phyloP scores from a whole-genome alignment of 2,888 invertebrate genomes.

The Dynastes maya region DNA sequence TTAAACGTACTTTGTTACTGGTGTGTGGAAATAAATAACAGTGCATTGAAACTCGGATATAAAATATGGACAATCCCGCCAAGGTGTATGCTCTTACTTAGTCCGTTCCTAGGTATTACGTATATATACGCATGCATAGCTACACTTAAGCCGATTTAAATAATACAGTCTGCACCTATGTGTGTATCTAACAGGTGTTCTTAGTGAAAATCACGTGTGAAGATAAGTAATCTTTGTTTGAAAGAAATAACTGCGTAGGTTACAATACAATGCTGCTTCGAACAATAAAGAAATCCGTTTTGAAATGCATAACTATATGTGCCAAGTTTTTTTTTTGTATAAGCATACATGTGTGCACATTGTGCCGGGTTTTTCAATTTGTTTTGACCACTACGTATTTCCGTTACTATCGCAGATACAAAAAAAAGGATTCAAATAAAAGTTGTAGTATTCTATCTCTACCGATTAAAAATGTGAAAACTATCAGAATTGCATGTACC shows the following conservation, averaged over 20 bases:
- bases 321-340: slow-evolving; percentile 17
- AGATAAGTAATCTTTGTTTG: slow-evolving; percentile 45
- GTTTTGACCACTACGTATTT: no score
- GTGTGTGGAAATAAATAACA: slow-evolving; percentile 29
- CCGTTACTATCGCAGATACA: no score
- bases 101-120: slow-evolving; percentile 14
- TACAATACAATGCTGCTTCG: slow-evolving; percentile 43
- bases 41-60: slow-evolving; percentile 27
- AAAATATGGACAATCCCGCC: slow-evolving; percentile 30
- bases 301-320: slow-evolving; percentile 29
- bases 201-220: slow-evolving; percentile 43
- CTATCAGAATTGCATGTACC: no score
- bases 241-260: slow-evolving; percentile 43
- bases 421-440: no score
- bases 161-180: neutral
- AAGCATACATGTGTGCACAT: no score
- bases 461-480: no score
- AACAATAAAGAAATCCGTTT: slow-evolving; percentile 43
- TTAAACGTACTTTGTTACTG: slow-evolving; percentile 27
- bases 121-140: neutral
- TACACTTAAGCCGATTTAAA: slow-evolving; percentile 30
- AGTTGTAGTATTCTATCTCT: no score
- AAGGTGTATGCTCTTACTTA: slow-evolving; percentile 16
- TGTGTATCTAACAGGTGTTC: slow-evolving; percentile 42
- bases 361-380: no score